Percentiles rank a stretch among this genome's conserved stretches.
phyloP scores from a whole-genome alignment of 2,113 vertebrate species.

The Erythrolamprus reginae region DNA sequence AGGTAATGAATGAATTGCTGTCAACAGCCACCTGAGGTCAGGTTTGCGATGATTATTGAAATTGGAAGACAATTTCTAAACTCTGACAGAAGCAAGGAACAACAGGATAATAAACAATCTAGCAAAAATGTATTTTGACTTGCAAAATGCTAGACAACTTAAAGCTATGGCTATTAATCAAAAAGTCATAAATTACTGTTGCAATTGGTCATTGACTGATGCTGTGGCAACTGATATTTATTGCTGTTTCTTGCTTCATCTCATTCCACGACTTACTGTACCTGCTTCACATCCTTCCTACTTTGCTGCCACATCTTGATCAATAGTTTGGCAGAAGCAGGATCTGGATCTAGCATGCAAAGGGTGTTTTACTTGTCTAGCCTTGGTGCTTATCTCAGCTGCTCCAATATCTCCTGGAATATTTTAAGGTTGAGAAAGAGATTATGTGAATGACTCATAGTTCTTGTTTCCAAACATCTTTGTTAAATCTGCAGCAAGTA shows the following conservation, averaged over 20 bases:
- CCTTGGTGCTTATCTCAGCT: neutral
- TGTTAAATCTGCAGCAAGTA: neutral
- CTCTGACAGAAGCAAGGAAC: neutral
- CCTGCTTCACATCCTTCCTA: neutral
- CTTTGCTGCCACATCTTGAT: neutral
- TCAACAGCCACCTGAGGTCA: neutral
- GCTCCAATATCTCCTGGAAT: neutral
- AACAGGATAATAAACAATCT: neutral
- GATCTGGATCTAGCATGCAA: neutral
- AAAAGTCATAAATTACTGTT: neutral
- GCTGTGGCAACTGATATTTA: neutral
- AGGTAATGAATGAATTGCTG: neutral
- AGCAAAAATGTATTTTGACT: neutral
- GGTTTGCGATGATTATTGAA: neutral
- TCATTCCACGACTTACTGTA: neutral
- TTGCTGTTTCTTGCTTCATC: neutral
- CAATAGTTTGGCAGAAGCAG: neutral
- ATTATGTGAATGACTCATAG: neutral
- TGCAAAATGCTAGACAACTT: neutral
- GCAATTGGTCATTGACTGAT: neutral
- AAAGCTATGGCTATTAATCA: neutral
- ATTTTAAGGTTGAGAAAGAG: neutral
- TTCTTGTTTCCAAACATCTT: neutral
- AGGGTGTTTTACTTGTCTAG: neutral
- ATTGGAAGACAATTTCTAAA: neutral